These are phyloP conservation scores for Pseudorasbora parva DNA, from an alignment of 2,113 vertebrate genomes.

Conservation along the genomic window DNA sequence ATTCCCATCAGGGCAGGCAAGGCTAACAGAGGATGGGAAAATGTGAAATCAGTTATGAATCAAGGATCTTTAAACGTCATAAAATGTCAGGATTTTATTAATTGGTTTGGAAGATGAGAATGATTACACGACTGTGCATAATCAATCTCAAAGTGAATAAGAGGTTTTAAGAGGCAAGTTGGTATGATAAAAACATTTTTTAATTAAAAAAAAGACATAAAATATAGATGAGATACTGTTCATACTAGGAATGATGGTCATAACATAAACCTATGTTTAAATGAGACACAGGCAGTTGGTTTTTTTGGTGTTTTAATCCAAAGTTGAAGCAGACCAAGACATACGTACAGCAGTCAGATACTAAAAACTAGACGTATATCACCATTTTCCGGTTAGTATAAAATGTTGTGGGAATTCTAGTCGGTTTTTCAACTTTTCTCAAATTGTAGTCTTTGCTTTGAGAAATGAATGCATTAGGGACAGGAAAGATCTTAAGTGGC, in stretches of 20 bases:
- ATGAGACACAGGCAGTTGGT: constrained; percentile 29
- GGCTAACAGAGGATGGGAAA: too few species aligned
- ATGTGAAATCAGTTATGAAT: too few species aligned
- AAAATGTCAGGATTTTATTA: not conserved
- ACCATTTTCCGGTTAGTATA: constrained; percentile 45
- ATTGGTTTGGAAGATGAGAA: not conserved
- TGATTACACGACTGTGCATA: not conserved
- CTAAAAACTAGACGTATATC: constrained; percentile 56
- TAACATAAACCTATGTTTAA: not conserved
- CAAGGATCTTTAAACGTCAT: too few species aligned
- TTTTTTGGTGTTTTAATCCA: constrained; percentile 82
- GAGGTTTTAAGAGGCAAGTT: not conserved
- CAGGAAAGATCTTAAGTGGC: not conserved
- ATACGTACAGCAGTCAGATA: constrained; percentile 78
- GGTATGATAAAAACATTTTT: not conserved
- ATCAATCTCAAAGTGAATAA: not conserved
- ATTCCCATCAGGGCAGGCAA: too few species aligned
- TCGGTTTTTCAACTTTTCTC: not conserved
- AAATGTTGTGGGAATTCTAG: constrained; percentile 1
- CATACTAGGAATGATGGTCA: not conserved
- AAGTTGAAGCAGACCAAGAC: constrained; percentile 79
- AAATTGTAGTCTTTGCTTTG: constrained; percentile 52
- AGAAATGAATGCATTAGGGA: constrained; percentile 27
- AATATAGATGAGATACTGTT: not conserved
- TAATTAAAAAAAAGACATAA: too few species aligned